Conservation (phyloP, 1,140 invertebrate genomes). For the Drosophila pseudoobscura region DNA sequence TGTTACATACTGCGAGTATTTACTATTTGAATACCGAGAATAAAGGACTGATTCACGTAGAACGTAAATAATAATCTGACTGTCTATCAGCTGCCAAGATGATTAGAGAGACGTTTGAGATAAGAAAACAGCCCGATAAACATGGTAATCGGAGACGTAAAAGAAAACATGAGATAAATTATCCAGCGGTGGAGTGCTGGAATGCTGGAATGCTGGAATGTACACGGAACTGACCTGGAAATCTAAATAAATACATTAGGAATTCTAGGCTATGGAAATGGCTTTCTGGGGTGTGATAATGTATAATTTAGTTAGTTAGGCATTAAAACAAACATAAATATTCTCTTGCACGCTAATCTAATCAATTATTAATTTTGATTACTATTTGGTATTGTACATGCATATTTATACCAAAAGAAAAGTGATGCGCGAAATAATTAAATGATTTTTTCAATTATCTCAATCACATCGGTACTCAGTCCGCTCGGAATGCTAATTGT, state of each 20-base stretch:
- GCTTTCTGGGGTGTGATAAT: not conserved
- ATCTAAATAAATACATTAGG: slow-evolving; percentile 2
- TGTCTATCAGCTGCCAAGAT: slow-evolving; percentile 17
- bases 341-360: slow-evolving; percentile 15
- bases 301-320: not conserved
- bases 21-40: slow-evolving; percentile 1
- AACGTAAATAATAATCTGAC: slow-evolving; percentile 38
- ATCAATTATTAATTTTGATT: slow-evolving; percentile 13
- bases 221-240: slow-evolving; percentile 20
- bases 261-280: slow-evolving; percentile 2
- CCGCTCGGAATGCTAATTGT: no score
- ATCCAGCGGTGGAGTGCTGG: not conserved
- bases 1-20: not conserved
- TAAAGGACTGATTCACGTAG: slow-evolving; percentile 8
- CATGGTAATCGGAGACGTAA: slow-evolving; percentile 28
- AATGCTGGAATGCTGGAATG: not conserved
- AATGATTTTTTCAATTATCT: no score
- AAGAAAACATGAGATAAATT: slow-evolving; percentile 42
- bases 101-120: slow-evolving; percentile 31
- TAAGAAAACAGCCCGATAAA: slow-evolving; percentile 28
- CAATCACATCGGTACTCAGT: no score
- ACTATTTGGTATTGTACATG: no score
- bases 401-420: no score
- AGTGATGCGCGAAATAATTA: no score
- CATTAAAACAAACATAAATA: slow-evolving; percentile 9